These are phyloP conservation scores for Brenthis daphne DNA, from an alignment of 2,888 invertebrate species.

Conservation along the genomic window DNA sequence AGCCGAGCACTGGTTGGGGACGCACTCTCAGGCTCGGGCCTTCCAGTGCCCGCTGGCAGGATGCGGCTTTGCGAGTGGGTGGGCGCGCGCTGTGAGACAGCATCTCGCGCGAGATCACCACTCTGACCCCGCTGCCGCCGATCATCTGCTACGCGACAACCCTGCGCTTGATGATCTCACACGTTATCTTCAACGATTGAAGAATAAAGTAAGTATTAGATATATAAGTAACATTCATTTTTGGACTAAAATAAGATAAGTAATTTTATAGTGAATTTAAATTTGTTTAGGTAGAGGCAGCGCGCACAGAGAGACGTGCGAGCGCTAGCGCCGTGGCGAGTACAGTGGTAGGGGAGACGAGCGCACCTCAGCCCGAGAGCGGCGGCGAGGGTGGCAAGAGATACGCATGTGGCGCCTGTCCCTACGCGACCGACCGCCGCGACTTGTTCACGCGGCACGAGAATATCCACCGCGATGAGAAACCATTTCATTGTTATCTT, in stretches of 20 bases:
- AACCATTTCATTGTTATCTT: conserved; percentile 96
- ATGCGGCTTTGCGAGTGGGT: conserved; percentile 88
- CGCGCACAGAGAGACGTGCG: conserved; percentile 58
- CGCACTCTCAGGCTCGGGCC: conserved; percentile 85
- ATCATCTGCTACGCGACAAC: conserved; percentile 86
- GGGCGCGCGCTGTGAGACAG: conserved; percentile 88
- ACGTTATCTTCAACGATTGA: conserved; percentile 86
- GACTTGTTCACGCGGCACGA: conserved; percentile 96
- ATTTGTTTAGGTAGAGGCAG: conserved; percentile 64
- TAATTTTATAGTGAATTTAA: not conserved
- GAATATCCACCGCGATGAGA: conserved; percentile 96
- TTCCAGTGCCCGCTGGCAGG: conserved; percentile 86
- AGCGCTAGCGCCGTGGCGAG: conserved; percentile 35
- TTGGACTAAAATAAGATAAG: not conserved
- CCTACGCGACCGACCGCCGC: conserved; percentile 94
- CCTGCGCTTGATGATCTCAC: conserved; percentile 88
- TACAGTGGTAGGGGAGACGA: conserved; percentile 38
- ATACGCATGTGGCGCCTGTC: conserved; percentile 93
- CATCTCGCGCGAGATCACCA: conserved; percentile 89
- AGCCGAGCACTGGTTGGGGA: conserved; percentile 90
- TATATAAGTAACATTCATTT: not conserved
- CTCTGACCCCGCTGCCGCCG: conserved; percentile 84
- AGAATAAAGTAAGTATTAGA: conserved; percentile 78
- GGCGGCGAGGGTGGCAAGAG: conserved; percentile 79
- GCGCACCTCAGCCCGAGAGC: conserved; percentile 43